Evolutionary conservation across 1,140 invertebrate genomes (phyloP), one percentile per base, ranked within the genome.

Genomic region (Harlomillsia oculata): DNA sequence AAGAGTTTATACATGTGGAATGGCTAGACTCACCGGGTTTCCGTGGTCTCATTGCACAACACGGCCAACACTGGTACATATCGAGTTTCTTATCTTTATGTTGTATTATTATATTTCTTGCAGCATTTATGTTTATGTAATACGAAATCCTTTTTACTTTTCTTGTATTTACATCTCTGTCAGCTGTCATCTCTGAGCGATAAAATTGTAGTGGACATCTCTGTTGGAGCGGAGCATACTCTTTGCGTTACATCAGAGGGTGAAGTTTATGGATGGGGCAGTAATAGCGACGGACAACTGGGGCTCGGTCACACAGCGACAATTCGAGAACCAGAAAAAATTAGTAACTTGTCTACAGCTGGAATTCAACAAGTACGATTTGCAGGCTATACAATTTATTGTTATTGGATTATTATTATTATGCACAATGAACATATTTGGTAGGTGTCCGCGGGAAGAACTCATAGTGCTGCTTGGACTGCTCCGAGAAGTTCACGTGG

Each of bases 211-310:
- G 76, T 76, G 45, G 79, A 82, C 66, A 77, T 83, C 44, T 75
- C 76, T 6, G 76, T 80, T 29, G 81, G 81, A 3, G 75, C 78
- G 3, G 81, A 83, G 61, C 80, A 82, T 68, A 76, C 58, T n/a
- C 28, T 60, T 9, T 64, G 61, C 49, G 58, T 64, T 1, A 60
- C 57, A 2, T 25, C 28, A 11, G 58, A 62, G 45, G 79, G 79
- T 28, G 76, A 81, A 64, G 79, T 83, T 1, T 80, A 75, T 68
- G 80, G 75, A 2, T 83, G 82, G 82, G 81, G 81, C 9, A 77
- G 74, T 67, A 83, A 82, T 45, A 34, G 72, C 53, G 80, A 82
- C 64, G 78, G 78, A 11, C 80, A 82, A 62, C 71, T 82, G 3
- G 81, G 80, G 2, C 66, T 82, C 1, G 76, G 78, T 0, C 78